A percentile compares a stretch with the other conserved stretches of the same genome.
Conservation (phyloP, 2,888 invertebrate genomes). For the Pecten maximus region DNA sequence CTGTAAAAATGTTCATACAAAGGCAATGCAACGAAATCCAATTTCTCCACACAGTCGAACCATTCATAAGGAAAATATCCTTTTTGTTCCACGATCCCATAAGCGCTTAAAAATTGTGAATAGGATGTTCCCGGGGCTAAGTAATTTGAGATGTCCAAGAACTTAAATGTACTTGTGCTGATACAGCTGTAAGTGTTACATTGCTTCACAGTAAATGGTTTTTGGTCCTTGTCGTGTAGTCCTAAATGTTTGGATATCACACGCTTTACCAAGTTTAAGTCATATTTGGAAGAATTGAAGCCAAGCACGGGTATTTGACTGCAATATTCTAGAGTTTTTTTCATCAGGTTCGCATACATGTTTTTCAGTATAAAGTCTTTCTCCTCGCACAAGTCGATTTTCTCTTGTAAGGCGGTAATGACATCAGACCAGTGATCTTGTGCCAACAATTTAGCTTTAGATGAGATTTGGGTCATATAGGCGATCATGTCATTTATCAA, state of each 20-base stretch:
- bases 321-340: constrained; percentile 38
- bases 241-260: constrained; percentile 50
- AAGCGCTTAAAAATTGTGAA: constrained; percentile 58
- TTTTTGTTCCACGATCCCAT: constrained; percentile 55
- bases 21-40: constrained; percentile 27
- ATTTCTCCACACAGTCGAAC: constrained; percentile 46
- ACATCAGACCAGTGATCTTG: not conserved
- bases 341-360: constrained; percentile 35
- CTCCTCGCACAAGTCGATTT: not conserved
- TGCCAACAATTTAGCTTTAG: not conserved
- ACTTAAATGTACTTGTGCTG: constrained; percentile 46
- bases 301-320: constrained; percentile 53
- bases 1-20: constrained; percentile 46
- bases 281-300: constrained; percentile 55
- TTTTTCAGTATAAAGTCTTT: not conserved
- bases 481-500: constrained; percentile 36
- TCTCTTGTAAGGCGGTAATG: no score
- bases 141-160: constrained; percentile 57
- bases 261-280: constrained; percentile 46
- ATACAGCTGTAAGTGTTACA: constrained; percentile 49
- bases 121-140: constrained; percentile 56
- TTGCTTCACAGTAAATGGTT: constrained; percentile 43
- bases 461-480: not conserved
- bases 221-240: constrained; percentile 46
- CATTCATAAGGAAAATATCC: constrained; percentile 57